phyloP scores from a whole-genome alignment of 2,797 vertebrate species.

The Platalea minor region DNA sequence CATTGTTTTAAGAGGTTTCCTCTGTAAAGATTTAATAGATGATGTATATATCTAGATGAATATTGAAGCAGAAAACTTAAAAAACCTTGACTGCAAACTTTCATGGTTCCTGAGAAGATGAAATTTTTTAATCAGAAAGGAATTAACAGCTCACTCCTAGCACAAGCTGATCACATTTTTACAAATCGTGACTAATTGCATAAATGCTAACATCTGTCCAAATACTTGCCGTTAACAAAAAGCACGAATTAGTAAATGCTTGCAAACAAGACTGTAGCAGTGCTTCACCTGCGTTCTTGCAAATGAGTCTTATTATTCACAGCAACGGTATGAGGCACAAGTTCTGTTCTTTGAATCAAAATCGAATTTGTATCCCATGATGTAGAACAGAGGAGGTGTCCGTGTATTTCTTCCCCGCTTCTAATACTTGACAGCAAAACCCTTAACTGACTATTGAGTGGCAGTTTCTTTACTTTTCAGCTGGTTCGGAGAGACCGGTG shows the following conservation, averaged over 20 bases:
- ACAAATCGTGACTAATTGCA: neutral
- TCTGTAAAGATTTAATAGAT: slow-evolving; percentile 37
- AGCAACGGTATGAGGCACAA: neutral
- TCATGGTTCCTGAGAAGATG: neutral
- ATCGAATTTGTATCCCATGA: neutral
- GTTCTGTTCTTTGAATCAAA: neutral
- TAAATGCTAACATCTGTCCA: neutral
- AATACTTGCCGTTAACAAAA: neutral
- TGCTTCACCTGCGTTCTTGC: neutral
- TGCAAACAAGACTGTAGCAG: neutral
- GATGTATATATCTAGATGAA: neutral
- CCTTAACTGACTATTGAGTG: neutral
- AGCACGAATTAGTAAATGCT: neutral
- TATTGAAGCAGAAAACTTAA: neutral
- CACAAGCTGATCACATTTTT: neutral
- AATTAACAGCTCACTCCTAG: neutral
- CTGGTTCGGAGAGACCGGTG: neutral
- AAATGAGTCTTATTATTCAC: neutral
- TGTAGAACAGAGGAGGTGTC: neutral
- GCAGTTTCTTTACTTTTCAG: neutral
- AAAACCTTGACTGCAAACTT: neutral
- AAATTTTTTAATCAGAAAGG: neutral
- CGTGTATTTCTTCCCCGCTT: neutral
- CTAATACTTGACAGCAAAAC: neutral
- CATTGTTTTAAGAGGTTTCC: slow-evolving; percentile 39